Percentiles rank a stretch among this genome's conserved stretches.
These are phyloP conservation scores for Syrphus vitripennis DNA, from an alignment of 2,888 invertebrate species.

Conservation along the genomic window DNA sequence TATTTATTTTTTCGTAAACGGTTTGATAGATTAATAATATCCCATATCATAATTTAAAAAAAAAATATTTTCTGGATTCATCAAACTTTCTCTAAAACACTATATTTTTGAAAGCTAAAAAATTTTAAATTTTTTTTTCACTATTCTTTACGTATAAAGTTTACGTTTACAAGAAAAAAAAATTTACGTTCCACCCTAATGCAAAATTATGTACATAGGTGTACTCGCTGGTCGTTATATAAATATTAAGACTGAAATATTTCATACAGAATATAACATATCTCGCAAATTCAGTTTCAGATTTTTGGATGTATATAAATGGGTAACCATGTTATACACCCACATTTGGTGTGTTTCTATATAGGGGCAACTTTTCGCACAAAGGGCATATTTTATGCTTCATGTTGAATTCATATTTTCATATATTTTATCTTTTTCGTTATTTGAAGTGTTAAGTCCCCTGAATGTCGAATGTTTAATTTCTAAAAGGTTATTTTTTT, in stretches of 20 bases:
- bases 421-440: slow-evolving; percentile 16
- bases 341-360: not conserved
- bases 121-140: too few relatives aligned
- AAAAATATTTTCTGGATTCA: too few relatives aligned
- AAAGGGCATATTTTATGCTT: slow-evolving; percentile 26
- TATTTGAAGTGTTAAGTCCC: not conserved
- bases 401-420: slow-evolving; percentile 14
- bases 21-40: too few relatives aligned
- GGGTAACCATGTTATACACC: not conserved
- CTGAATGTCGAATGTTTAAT: slow-evolving; percentile 2
- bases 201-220: too few relatives aligned
- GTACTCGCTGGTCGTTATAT: too few relatives aligned
- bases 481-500: not conserved
- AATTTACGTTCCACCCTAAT: too few relatives aligned
- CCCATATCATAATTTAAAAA: too few relatives aligned
- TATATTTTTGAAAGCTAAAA: too few relatives aligned
- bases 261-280: not conserved
- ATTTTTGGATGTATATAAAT: not conserved
- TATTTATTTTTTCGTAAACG: too few relatives aligned
- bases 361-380: not conserved
- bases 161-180: too few relatives aligned
- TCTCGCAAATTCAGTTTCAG: slow-evolving; percentile 4
- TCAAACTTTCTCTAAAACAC: too few relatives aligned
- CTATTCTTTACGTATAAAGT: too few relatives aligned
- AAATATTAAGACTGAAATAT: not conserved